Conservation (phyloP, 1,140 invertebrate species). For the Drosophila lacertosa region DNA sequence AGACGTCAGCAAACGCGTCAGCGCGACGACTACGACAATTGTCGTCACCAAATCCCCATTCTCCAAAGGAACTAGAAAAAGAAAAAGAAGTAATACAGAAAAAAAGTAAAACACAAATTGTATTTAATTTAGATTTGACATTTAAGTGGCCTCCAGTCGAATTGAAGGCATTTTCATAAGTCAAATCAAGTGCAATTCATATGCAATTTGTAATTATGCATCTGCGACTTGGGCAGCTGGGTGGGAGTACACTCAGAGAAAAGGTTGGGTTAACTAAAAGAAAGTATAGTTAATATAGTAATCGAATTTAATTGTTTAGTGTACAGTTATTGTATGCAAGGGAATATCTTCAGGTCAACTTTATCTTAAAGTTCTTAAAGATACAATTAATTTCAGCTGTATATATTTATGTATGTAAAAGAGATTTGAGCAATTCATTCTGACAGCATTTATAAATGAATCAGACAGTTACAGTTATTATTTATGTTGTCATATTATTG, state of each 20-base stretch:
- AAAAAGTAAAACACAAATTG: constrained; percentile 46
- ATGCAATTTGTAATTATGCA: constrained; percentile 73
- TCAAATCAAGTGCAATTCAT: constrained; percentile 44
- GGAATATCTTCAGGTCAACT: no score
- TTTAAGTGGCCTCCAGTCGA: constrained; percentile 8
- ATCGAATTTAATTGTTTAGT: no score
- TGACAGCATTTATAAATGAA: no score
- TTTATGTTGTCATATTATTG: no score
- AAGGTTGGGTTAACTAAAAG: background rate
- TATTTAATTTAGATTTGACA: constrained; percentile 60
- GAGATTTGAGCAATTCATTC: no score
- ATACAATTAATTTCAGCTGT: no score
- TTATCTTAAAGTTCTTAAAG: no score
- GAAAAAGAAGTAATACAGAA: constrained; percentile 14
- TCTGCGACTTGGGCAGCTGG: constrained; percentile 1
- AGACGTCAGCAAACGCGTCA: constrained; percentile 33
- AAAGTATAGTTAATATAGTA: no score
- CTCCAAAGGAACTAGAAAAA: no score
- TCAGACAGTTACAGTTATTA: no score
- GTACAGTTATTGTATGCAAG: no score
- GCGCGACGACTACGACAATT: background rate
- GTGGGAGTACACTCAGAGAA: constrained; percentile 4
- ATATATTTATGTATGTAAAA: no score
- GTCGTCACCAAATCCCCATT: constrained; percentile 32
- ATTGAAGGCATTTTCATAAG: constrained; percentile 34